phyloP scores from a whole-genome alignment of 1,140 invertebrate species.

The Penaeus vannamei region DNA sequence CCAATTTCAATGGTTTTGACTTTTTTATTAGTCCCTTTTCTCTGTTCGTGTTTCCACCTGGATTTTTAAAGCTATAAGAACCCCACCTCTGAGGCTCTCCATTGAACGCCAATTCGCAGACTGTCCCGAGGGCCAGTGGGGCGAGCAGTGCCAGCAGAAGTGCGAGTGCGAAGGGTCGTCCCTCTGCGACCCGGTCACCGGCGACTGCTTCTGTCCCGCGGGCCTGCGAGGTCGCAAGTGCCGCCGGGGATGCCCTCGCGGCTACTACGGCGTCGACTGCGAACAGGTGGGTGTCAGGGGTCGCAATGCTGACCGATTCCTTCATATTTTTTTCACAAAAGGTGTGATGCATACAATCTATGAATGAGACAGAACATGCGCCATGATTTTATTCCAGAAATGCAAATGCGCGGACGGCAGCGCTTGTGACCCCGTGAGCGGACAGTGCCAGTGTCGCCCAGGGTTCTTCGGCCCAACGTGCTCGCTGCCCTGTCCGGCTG shows the following conservation, averaged over 20 bases:
- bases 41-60: not conserved
- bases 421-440: constrained; percentile 85
- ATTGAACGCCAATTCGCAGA: constrained; percentile 1
- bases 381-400: constrained; percentile 27
- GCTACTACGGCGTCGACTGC: constrained; percentile 82
- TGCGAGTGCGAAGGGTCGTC: constrained; percentile 94
- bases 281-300: constrained; percentile 70
- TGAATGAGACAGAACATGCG: too few relatives aligned
- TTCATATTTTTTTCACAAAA: too few relatives aligned
- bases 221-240: constrained; percentile 87
- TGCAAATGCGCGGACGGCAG: constrained; percentile 82
- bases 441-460: constrained; percentile 87
- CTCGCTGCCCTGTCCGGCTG: constrained; percentile 84
- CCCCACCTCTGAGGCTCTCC: not conserved
- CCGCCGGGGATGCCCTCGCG: constrained; percentile 79
- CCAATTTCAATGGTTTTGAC: too few relatives aligned
- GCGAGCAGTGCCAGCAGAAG: constrained; percentile 79
- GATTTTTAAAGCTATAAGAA: not conserved
- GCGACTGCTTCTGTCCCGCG: constrained; percentile 84
- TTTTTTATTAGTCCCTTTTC: not conserved
- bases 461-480: constrained; percentile 88
- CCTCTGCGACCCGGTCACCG: constrained; percentile 82
- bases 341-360: too few relatives aligned
- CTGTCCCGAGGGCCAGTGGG: constrained; percentile 82
- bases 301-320: not conserved